Conservation (phyloP, 2,113 vertebrate species). For the Hippocampus zosterae region DNA sequence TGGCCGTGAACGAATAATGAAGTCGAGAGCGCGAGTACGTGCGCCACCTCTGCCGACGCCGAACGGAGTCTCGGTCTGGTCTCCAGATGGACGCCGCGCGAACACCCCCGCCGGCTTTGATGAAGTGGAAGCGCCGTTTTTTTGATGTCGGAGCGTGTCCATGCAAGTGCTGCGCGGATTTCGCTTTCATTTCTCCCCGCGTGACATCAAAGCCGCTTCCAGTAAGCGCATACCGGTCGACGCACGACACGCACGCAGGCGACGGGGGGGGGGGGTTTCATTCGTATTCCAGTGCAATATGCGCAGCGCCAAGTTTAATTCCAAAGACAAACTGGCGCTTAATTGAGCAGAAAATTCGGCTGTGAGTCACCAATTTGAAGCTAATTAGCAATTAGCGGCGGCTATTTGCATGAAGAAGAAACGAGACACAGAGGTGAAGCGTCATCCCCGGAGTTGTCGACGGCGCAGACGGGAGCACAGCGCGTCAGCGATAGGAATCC, state of each 20-base stretch:
- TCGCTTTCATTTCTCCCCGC: constrained; percentile 9
- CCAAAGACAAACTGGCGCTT: constrained; percentile 51
- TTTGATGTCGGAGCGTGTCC: constrained; percentile 24
- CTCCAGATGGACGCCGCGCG: constrained; percentile 44
- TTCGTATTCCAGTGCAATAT: constrained; percentile 22
- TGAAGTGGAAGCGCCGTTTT: constrained; percentile 36
- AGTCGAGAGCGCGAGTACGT: neutral
- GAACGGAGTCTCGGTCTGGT: constrained; percentile 18
- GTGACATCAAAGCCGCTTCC: constrained; percentile 11
- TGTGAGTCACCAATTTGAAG: constrained; percentile 54
- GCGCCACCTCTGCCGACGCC: neutral
- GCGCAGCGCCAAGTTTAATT: constrained; percentile 53
- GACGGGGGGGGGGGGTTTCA: no score
- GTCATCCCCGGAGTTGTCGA: neutral
- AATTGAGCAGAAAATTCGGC: constrained; percentile 45
- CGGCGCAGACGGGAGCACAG: neutral
- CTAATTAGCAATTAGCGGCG: constrained; percentile 56
- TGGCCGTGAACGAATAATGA: no score
- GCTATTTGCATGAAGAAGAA: constrained; percentile 48
- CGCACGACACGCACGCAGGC: neutral
- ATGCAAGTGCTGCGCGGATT: constrained; percentile 13
- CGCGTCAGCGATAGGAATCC: no score
- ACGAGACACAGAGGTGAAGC: constrained; percentile 36
- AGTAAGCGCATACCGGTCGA: neutral
- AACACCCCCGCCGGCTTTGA: constrained; percentile 32